phyloP scores from a whole-genome alignment of 1,140 invertebrate genomes.

The Apis florea region DNA sequence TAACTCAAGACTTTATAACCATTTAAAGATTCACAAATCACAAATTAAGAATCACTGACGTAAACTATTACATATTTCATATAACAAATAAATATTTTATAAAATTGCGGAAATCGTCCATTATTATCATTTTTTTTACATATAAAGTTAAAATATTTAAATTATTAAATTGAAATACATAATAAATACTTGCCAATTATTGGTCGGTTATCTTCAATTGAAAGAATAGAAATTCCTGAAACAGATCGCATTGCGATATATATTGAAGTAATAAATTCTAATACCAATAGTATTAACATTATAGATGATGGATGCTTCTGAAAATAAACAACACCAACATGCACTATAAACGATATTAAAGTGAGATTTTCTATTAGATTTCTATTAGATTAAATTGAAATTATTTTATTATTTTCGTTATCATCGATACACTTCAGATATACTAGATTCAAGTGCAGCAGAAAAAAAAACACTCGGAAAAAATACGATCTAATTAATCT shows the following conservation, averaged over 20 bases:
- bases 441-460: background rate
- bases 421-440: background rate
- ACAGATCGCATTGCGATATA: background rate
- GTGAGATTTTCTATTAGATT: background rate
- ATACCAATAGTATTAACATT: background rate
- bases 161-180: background rate
- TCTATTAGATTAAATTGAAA: background rate
- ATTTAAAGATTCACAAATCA: no score
- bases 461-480: no score
- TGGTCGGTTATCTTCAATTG: background rate
- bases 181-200: conserved; percentile 12
- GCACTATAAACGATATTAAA: no score
- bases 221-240: background rate
- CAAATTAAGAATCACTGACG: no score
- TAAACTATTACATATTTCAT: no score
- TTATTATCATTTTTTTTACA: no score
- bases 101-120: no score
- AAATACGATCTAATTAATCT: background rate
- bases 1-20: no score
- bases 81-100: no score
- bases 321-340: background rate
- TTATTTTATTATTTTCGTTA: background rate
- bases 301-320: background rate
- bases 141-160: no score
- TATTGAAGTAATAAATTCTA: background rate